Base-by-base conservation (phyloP, 2,888 invertebrate species). In the Diaperis boleti region DNA sequence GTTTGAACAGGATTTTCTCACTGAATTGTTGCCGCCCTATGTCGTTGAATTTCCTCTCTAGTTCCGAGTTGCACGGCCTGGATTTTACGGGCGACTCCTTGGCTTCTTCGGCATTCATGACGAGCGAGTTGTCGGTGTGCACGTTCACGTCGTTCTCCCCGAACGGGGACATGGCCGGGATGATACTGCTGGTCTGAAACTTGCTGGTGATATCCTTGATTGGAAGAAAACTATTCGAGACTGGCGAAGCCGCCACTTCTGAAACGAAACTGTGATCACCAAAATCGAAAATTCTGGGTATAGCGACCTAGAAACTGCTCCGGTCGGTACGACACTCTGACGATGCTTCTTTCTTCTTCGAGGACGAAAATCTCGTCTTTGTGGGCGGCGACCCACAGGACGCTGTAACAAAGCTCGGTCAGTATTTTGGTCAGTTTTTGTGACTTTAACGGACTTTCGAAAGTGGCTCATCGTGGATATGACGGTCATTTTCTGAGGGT, bases 291-390 rank as follows among this genome's bases (percentile, higher is more conserved):
- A 45, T n/a, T n/a, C n/a, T 20, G 4, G 8, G n/a, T 17, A 29
- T 14, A 42, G 1, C 20, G 1, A 60, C 41, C 44, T n/a, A 17
- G 4, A 42, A 4, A 14, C 13, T 29, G 15, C 78, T 94, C 94
- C 6, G 94, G 94, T 74, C 85, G 82, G 69, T 87, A 87, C 29
- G 91, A 89, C 44, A 95, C 85, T n/a, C 95, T 85, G 52, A 95
- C 81, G 64, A 95, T 81, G 73, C 91, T 91, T 66, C 94, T 86
- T 42, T 88, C 85, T 0, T 92, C 92, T 78, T 93, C 92, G 72
- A 96, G 82, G 45, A 95, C 84, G 82, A 95, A 95, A 70, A 95
- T 90, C 83, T 92, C 92, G 69, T 89, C 88, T 76, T 86, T 87
- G 71, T 85, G 83, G 69, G 88, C 88, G 0, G 87, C 85, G 49